Base-by-base conservation (phyloP, 2,113 vertebrate genomes). In the Atractosteus spatula region DNA sequence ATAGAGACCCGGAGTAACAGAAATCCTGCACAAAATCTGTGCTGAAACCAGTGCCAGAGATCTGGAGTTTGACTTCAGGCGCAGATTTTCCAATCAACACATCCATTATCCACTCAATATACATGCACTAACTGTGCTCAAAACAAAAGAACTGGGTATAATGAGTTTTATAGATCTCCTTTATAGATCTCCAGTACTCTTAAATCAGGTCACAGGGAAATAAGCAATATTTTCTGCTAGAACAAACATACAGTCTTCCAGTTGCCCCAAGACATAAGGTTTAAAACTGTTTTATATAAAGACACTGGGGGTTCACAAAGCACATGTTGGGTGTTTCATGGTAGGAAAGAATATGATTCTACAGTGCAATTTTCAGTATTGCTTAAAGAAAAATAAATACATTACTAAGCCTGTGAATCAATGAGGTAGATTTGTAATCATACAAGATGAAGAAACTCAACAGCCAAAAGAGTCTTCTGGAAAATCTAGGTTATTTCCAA, bases 141-240 rank as follows among this genome's bases (percentile, higher is more conserved):
- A 56, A 71, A 75, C 62, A 71, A 75, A 71, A 71, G 74, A 63
- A 66, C 12, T 42, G 8, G 61, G 65, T 44, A 66, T 75, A 75
- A 75, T 75, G 68, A 75, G 69, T 75, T 71, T 75, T 75, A 75
- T 71, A 75, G 74, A 75, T 75, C 69, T 71, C 62, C 16, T 45
- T 63, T 57, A 43, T 63, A 16, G 68, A 75, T 75, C 69, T 64
- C 62, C 66, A 12, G 59, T 71, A 51, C 74, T 43, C 42, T 66
- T 75, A 75, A 75, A 75, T 71, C 74, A 43, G 62, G 74, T 71
- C 68, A 51, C 74, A 41, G 41, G 66, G 74, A 75, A 75, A 71
- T 70, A 75, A 75, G 74, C 68, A 75, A 75, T 75, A 68, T 75
- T 75, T 75, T 70, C 74, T 71, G 68, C 74, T 41, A 66, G 68